These are phyloP conservation scores for Phataginus tetradactyla DNA, from an alignment of 2,797 vertebrate species.

Conservation along the genomic window DNA sequence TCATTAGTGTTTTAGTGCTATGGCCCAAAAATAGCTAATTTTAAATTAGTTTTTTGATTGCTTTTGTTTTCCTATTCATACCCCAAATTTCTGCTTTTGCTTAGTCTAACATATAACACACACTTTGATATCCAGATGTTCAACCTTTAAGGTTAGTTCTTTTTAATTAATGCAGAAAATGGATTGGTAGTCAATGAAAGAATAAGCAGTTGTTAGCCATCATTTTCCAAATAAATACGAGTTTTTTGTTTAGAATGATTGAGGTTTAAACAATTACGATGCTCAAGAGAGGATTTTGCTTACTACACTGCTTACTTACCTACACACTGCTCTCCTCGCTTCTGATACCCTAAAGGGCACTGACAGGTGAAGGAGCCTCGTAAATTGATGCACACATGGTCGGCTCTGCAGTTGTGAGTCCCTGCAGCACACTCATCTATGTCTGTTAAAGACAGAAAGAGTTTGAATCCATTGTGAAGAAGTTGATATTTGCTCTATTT, in stretches of 20 bases:
- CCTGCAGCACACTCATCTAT: constrained; percentile 94
- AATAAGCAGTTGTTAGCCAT: not conserved
- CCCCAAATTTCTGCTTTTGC: not conserved
- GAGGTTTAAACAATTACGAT: not conserved
- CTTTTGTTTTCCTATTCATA: not conserved
- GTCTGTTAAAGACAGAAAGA: constrained; percentile 86
- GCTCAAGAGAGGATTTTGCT: not conserved
- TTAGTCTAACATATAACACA: not conserved
- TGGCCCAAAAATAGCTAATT: not conserved
- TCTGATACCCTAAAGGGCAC: constrained; percentile 93
- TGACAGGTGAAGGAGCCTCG: constrained; percentile 95
- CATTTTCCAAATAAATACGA: not conserved
- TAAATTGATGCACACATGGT: constrained; percentile 95
- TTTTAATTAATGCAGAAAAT: constrained; percentile 24
- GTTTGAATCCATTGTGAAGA: not conserved
- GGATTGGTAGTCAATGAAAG: not conserved
- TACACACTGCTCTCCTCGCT: constrained; percentile 93
- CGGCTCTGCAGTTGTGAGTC: constrained; percentile 91
- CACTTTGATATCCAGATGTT: not conserved
- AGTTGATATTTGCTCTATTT: not conserved
- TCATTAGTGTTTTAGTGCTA: not conserved
- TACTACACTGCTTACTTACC: constrained; percentile 88
- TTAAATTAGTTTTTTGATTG: constrained; percentile 7
- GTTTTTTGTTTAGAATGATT: not conserved
- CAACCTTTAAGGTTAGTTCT: not conserved